Evolutionary conservation across 2,888 invertebrate species (phyloP), one percentile per base, ranked within the genome.

Genomic region (Halictus quadricinctus): DNA sequence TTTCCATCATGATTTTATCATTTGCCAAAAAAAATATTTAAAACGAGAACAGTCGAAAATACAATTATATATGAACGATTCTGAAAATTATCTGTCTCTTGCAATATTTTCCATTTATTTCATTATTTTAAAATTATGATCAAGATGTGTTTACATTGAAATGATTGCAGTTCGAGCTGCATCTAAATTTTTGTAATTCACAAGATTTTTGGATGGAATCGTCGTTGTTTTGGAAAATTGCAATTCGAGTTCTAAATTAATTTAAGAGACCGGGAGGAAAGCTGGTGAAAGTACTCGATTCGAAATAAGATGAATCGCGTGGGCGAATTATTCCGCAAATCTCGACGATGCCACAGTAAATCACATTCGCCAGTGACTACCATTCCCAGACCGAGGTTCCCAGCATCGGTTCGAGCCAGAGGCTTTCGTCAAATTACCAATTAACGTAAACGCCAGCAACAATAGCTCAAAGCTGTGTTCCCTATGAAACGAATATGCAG

Each of bases 391-490:
- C 50, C 46, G 29, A 69, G 76, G 86, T 86, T 89, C 79, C 73
- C 83, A 85, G 79, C 85, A 88, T 90, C 84, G 87, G 82, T 87
- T 88, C 82, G 80, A 79, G 81, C 87, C 85, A 76, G 81, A 85
- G 86, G 90, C 89, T 69, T 90, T 90, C 88, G 90, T 89, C 88
- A 91, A 92, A 92, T 92, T 90, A 93, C 91, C 91, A 92, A 93
- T 93, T 93, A 93, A 93, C 91, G 90, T 90, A 89, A 91, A 91
- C 88, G 90, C 89, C 84, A 92, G 83, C 88, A 90, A 92, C 92
- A 93, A 93, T 92, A 93, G 92, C 92, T 92, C 89, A 83, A 86
- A 93, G 92, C 91, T 92, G 91, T 92, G 90, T 89, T 90, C 87
- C 90, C 89, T 89, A 72, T 78, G 86, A 72, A 87, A 85, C 86